Percentiles rank a stretch among this genome's conserved stretches.
Evolutionary conservation across 2,888 invertebrate species (phyloP).

Genomic region (Tenthredo amoena): DNA sequence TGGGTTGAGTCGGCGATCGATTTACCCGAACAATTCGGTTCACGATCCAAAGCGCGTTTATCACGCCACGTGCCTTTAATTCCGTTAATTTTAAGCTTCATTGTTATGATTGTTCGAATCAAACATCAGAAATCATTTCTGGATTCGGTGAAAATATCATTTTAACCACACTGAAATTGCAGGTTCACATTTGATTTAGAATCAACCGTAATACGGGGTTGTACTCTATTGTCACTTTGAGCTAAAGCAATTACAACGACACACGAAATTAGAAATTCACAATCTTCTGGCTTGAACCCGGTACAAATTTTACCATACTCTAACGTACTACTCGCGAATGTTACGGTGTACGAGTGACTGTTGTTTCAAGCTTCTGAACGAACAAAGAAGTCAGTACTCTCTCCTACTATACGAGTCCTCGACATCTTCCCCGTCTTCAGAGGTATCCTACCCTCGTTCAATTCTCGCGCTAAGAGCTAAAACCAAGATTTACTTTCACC

Average conservation of each 20-base stretch:
- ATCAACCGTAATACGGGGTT: not conserved
- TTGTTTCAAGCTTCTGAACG: constrained; percentile 28
- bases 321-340: constrained; percentile 27
- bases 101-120: not conserved
- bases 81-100: constrained; percentile 31
- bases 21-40: not conserved
- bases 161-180: not conserved
- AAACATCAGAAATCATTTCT: not conserved
- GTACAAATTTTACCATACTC: not conserved
- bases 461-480: not conserved
- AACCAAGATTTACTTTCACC: constrained; percentile 35
- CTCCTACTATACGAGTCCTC: not conserved
- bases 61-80: constrained; percentile 28
- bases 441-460: not conserved
- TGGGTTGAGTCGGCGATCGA: not conserved
- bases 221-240: not conserved
- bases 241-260: not conserved
- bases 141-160: not conserved
- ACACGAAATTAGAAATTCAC: not conserved
- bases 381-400: not conserved
- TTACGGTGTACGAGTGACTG: constrained; percentile 41
- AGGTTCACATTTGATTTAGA: too few species aligned
- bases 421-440: not conserved
- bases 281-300: not conserved
- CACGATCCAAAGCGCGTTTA: not conserved